These are phyloP conservation scores for Andrena dorsata DNA, from an alignment of 2,888 invertebrate genomes.

Conservation along the genomic window DNA sequence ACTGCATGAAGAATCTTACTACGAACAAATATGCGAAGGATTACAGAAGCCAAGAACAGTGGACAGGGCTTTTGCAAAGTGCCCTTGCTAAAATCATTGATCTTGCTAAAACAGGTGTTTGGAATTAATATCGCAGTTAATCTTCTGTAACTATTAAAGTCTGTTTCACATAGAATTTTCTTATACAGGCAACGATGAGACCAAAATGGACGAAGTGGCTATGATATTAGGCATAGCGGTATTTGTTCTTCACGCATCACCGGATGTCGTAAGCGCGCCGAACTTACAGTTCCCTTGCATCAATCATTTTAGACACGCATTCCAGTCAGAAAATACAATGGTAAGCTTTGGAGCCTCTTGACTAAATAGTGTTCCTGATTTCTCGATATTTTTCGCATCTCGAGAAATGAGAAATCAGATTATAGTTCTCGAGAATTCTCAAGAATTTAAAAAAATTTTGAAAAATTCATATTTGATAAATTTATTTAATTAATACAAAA, in stretches of 20 bases:
- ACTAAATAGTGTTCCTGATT: no score
- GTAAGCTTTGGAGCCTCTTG: slow-evolving; percentile 81
- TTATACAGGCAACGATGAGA: slow-evolving; percentile 88
- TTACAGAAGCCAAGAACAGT: slow-evolving; percentile 88
- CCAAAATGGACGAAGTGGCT: slow-evolving; percentile 93
- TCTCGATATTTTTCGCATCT: no score
- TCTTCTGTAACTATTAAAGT: neutral
- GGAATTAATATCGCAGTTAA: neutral
- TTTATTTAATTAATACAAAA: no score
- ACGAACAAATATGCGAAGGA: slow-evolving; percentile 89
- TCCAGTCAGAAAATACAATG: slow-evolving; percentile 88
- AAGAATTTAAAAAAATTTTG: no score
- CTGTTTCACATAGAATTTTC: slow-evolving; percentile 9
- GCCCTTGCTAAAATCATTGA: slow-evolving; percentile 96
- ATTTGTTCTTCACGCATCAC: slow-evolving; percentile 93
- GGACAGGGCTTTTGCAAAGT: slow-evolving; percentile 94
- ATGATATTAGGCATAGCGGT: slow-evolving; percentile 96
- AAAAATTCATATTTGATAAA: no score
- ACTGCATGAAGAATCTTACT: slow-evolving; percentile 90
- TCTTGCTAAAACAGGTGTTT: slow-evolving; percentile 92
- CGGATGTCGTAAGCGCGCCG: slow-evolving; percentile 91
- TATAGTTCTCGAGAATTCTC: no score
- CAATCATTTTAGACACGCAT: slow-evolving; percentile 95
- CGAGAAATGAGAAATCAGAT: no score
- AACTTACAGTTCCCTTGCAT: slow-evolving; percentile 96